Percentiles rank a stretch among this genome's conserved stretches.
phyloP scores from a whole-genome alignment of 2,888 invertebrate genomes.

The Scaptomyza flava region DNA sequence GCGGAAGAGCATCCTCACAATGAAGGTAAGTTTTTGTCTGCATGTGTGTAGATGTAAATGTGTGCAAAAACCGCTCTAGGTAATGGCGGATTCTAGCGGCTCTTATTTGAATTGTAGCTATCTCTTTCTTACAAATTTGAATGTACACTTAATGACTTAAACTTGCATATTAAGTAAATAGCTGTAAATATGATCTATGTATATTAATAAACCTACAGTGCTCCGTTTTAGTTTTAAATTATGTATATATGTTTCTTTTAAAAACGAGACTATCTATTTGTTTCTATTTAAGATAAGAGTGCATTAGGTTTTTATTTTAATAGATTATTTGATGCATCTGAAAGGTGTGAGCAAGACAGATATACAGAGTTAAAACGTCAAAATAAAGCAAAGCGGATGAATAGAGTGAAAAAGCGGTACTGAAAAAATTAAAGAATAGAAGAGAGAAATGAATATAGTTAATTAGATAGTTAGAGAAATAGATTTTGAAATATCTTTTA shows the following conservation, averaged over 20 bases:
- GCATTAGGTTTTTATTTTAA: too few species aligned
- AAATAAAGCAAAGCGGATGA: background rate
- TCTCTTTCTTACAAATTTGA: conserved; percentile 13
- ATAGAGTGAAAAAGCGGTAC: too few species aligned
- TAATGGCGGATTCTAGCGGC: conserved; percentile 16
- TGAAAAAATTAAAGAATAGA: background rate
- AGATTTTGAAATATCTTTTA: background rate
- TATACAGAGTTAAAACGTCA: background rate
- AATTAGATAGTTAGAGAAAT: background rate
- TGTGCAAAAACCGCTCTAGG: background rate
- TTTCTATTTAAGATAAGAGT: too few species aligned
- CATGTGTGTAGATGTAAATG: background rate
- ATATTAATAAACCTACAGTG: background rate
- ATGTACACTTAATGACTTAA: background rate
- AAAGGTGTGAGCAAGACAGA: background rate
- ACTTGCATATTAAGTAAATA: background rate
- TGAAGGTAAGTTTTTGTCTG: conserved; percentile 21
- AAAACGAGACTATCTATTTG: too few species aligned
- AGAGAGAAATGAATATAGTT: background rate
- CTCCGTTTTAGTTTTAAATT: background rate
- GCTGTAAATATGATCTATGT: background rate
- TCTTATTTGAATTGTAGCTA: conserved; percentile 4
- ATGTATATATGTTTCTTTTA: background rate
- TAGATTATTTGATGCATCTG: too few species aligned
- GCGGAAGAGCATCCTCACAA: conserved; percentile 9